Percentiles rank a stretch among this genome's conserved stretches.
Conservation (phyloP, 2,113 vertebrate genomes). For the Ophthalmolycus amberensis region DNA sequence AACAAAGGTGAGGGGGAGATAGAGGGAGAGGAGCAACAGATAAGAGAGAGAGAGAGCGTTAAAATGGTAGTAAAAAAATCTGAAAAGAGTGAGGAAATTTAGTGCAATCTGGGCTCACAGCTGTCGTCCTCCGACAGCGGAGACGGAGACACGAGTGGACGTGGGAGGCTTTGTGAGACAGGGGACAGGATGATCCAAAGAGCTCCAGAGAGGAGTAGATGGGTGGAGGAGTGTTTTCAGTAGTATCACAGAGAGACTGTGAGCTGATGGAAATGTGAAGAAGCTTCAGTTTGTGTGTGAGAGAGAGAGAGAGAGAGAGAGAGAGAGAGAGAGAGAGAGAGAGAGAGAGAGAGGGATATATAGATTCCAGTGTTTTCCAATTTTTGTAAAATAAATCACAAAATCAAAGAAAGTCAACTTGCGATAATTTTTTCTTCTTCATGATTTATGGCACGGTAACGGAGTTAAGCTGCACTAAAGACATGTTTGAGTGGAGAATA, state of each 20-base stretch:
- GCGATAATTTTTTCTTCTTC: too few species aligned
- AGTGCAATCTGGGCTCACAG: conserved; percentile 39
- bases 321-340: not conserved
- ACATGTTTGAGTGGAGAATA: too few species aligned
- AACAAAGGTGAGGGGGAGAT: conserved; percentile 21
- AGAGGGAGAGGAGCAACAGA: conserved; percentile 1
- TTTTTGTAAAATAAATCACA: too few species aligned
- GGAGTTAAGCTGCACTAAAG: too few species aligned
- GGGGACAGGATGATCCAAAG: not conserved
- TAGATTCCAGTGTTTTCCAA: too few species aligned
- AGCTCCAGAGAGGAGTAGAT: not conserved
- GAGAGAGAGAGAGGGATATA: too few species aligned
- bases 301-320: too few species aligned
- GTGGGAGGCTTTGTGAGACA: not conserved
- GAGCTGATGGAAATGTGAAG: not conserved
- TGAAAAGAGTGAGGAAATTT: conserved; percentile 36
- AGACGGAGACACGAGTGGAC: not conserved
- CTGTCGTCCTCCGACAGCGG: conserved; percentile 1
- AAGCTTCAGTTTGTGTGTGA: not conserved
- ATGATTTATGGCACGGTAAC: too few species aligned
- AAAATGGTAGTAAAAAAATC: not conserved
- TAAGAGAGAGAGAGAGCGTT: not conserved
- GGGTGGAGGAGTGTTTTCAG: not conserved
- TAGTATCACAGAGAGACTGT: not conserved
- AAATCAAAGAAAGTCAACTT: too few species aligned